phyloP scores from a whole-genome alignment of 2,797 vertebrate species.

The Petrocephalus sullivani region DNA sequence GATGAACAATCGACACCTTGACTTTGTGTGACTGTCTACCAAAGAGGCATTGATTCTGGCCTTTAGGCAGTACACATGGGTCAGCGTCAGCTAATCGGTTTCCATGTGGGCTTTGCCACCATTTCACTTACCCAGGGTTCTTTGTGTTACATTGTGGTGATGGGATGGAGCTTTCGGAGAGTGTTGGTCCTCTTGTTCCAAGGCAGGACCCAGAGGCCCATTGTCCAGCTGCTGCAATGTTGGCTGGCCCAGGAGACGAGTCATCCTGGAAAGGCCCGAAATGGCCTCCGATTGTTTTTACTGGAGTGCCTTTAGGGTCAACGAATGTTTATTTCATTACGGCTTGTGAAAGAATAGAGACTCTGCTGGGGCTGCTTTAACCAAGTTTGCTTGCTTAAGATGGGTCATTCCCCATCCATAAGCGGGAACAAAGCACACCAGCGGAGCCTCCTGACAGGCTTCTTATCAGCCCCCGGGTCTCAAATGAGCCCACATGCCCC shows the following conservation, averaged over 20 bases:
- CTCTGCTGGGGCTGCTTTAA: neutral
- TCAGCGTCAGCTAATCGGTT: slow-evolving; percentile 27
- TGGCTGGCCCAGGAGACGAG: neutral
- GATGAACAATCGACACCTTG: neutral
- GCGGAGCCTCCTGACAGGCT: too few species aligned
- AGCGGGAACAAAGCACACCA: neutral
- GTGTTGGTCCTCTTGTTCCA: neutral
- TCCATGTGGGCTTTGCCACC: slow-evolving; percentile 1
- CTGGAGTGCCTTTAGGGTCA: neutral
- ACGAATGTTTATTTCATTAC: neutral
- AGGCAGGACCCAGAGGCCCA: neutral
- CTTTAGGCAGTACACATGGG: slow-evolving; percentile 36
- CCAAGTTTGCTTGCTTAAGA: neutral
- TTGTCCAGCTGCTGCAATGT: neutral
- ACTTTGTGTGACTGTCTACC: neutral
- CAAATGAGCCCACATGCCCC: neutral
- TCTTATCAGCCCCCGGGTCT: neutral
- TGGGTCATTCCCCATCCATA: neutral
- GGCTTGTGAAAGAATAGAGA: neutral
- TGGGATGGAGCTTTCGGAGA: neutral
- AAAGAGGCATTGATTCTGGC: neutral
- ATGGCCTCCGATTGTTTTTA: neutral
- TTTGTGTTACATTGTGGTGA: neutral
- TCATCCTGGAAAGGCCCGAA: neutral
- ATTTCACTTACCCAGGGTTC: neutral